Evolutionary conservation across 2,888 invertebrate genomes (phyloP).

Genomic region (Acrobasis consociella): DNA sequence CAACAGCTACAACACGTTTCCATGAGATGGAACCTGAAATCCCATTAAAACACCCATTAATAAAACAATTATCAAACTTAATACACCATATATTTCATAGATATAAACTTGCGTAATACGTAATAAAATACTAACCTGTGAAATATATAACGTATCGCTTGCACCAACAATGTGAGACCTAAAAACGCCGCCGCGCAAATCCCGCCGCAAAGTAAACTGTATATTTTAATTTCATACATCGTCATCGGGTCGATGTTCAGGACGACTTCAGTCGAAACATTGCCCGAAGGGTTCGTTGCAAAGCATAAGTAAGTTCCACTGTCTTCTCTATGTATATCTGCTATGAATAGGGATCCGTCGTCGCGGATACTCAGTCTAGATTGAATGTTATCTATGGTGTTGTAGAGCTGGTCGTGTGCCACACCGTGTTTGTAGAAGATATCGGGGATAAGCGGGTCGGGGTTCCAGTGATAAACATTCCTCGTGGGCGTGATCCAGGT

Average conservation of each 20-base stretch:
- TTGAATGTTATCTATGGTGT: constrained; percentile 69
- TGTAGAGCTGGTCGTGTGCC: constrained; percentile 81
- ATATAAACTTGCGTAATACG: not conserved
- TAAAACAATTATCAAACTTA: constrained; percentile 11
- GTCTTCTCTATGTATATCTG: constrained; percentile 88
- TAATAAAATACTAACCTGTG: constrained; percentile 83
- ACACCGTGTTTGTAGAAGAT: constrained; percentile 86
- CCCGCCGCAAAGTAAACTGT: constrained; percentile 92
- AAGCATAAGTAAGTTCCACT: constrained; percentile 93
- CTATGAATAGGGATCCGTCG: constrained; percentile 90
- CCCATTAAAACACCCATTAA: constrained; percentile 10
- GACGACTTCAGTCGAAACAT: constrained; percentile 88
- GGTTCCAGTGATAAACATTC: constrained; percentile 89
- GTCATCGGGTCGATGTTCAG: constrained; percentile 93
- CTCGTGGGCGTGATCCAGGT: constrained; percentile 93
- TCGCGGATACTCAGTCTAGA: constrained; percentile 86
- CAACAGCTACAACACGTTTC: constrained; percentile 92
- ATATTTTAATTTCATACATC: constrained; percentile 91
- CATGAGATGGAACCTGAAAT: constrained; percentile 86
- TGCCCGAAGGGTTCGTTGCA: constrained; percentile 92
- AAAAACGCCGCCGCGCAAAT: constrained; percentile 91
- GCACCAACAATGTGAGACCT: constrained; percentile 89
- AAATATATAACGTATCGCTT: constrained; percentile 87
- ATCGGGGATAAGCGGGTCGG: constrained; percentile 86
- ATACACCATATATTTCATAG: constrained; percentile 2